Evolutionary conservation across 2,888 invertebrate genomes (phyloP).

Genomic region (Biston betularia): DNA sequence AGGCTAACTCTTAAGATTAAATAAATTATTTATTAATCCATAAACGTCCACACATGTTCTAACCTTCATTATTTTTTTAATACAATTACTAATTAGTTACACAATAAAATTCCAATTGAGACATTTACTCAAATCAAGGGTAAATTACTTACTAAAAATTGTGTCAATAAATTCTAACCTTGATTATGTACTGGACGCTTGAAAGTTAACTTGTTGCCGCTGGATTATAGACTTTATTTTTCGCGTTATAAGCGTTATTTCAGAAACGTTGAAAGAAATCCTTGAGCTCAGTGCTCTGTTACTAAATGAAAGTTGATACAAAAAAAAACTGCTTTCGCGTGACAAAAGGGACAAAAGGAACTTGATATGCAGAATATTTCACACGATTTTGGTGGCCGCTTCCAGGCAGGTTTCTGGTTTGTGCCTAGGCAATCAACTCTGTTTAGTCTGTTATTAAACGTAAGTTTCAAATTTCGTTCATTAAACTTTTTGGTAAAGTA

Average conservation of each 20-base stretch:
- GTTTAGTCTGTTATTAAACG: background rate
- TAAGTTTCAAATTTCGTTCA: too few relatives aligned
- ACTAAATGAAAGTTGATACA: constrained; percentile 46
- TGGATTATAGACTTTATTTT: constrained; percentile 16
- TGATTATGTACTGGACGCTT: constrained; percentile 22
- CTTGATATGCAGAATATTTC: constrained; percentile 30
- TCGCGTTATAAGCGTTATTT: constrained; percentile 6
- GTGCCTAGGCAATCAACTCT: background rate
- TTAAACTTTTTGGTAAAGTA: background rate
- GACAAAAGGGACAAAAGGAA: constrained; percentile 42
- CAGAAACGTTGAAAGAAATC: constrained; percentile 23
- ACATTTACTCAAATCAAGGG: constrained; percentile 37
- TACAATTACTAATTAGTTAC: constrained; percentile 28
- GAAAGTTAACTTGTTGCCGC: constrained; percentile 12
- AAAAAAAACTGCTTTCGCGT: constrained; percentile 38
- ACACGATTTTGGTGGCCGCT: constrained; percentile 27
- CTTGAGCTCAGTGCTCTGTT: constrained; percentile 42
- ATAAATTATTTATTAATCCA: background rate
- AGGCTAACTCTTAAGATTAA: too few relatives aligned
- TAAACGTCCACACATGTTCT: constrained; percentile 10
- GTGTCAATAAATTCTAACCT: constrained; percentile 33
- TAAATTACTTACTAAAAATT: constrained; percentile 31
- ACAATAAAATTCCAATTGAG: constrained; percentile 34
- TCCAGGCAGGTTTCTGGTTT: constrained; percentile 14
- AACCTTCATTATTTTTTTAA: constrained; percentile 16